Percentiles rank a stretch among this genome's conserved stretches.
Evolutionary conservation across 2,888 invertebrate genomes (phyloP).

Genomic region (Cerastoderma edule): DNA sequence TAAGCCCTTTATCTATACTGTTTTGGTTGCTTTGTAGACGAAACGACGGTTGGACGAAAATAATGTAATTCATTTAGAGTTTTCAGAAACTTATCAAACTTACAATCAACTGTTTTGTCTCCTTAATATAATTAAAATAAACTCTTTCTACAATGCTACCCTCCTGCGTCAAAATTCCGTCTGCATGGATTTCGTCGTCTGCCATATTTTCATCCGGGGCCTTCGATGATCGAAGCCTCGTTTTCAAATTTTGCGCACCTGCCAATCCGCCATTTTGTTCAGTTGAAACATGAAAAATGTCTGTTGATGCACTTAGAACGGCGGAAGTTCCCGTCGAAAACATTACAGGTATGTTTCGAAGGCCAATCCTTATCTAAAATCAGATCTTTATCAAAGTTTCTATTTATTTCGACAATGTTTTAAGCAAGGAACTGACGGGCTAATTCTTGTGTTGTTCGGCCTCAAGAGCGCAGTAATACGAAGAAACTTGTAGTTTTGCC

Average conservation of each 20-base stretch:
- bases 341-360: slow-evolving; percentile 71
- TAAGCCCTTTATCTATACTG: too few relatives aligned
- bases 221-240: slow-evolving; percentile 63
- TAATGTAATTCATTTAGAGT: too few relatives aligned
- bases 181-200: slow-evolving; percentile 28
- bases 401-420: too few relatives aligned
- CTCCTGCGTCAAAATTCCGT: slow-evolving; percentile 10
- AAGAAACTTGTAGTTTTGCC: slow-evolving; percentile 32
- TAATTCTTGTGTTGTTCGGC: slow-evolving; percentile 55
- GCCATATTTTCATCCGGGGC: slow-evolving; percentile 61
- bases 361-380: too few relatives aligned
- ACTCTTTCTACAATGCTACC: too few relatives aligned
- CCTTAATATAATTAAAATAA: too few relatives aligned
- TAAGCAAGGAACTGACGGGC: too few relatives aligned
- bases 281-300: slow-evolving; percentile 71
- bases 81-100: not conserved
- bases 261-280: slow-evolving; percentile 66
- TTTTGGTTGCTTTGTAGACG: too few relatives aligned
- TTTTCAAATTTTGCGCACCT: slow-evolving; percentile 44
- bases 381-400: too few relatives aligned
- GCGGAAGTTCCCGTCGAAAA: slow-evolving; percentile 77
- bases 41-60: too few relatives aligned
- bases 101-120: too few relatives aligned
- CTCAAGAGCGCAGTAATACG: slow-evolving; percentile 58
- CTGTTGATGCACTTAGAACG: slow-evolving; percentile 70